A percentile compares a stretch with the other conserved stretches of the same genome.
phyloP scores from a whole-genome alignment of 1,140 invertebrate species.

The Leptinotarsa texana region DNA sequence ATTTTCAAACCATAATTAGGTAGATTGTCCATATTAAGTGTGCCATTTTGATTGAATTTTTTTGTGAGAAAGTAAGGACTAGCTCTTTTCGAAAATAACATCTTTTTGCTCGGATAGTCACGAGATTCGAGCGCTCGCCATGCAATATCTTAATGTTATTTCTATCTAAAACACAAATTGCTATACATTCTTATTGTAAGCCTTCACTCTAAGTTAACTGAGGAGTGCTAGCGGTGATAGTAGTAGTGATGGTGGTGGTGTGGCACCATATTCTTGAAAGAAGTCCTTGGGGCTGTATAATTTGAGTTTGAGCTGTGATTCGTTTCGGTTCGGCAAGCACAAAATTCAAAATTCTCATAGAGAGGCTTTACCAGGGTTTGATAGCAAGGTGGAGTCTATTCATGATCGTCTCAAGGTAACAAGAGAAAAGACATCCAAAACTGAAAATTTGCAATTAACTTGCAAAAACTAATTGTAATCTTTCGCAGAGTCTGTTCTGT shows the following conservation, averaged over 20 bases:
- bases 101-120: conserved; percentile 28
- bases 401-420: too few relatives aligned
- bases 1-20: too few relatives aligned
- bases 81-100: conserved; percentile 35
- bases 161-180: conserved; percentile 51
- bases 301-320: conserved; percentile 29
- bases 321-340: too few relatives aligned
- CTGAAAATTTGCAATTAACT: too few relatives aligned
- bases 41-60: too few relatives aligned
- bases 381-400: too few relatives aligned
- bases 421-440: too few relatives aligned
- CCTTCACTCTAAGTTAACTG: conserved; percentile 43
- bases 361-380: too few relatives aligned
- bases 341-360: too few relatives aligned
- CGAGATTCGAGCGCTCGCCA: conserved; percentile 48
- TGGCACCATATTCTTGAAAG: conserved; percentile 46
- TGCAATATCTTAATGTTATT: conserved; percentile 45
- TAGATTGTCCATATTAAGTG: too few relatives aligned
- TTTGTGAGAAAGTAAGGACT: background rate
- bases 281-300: conserved; percentile 45
- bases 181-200: conserved; percentile 49
- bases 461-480: too few relatives aligned
- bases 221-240: conserved; percentile 47
- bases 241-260: conserved; percentile 44
- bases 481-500: too few relatives aligned